Base-by-base conservation (phyloP, 2,797 vertebrate genomes). In the Syndactyla subalaris region DNA sequence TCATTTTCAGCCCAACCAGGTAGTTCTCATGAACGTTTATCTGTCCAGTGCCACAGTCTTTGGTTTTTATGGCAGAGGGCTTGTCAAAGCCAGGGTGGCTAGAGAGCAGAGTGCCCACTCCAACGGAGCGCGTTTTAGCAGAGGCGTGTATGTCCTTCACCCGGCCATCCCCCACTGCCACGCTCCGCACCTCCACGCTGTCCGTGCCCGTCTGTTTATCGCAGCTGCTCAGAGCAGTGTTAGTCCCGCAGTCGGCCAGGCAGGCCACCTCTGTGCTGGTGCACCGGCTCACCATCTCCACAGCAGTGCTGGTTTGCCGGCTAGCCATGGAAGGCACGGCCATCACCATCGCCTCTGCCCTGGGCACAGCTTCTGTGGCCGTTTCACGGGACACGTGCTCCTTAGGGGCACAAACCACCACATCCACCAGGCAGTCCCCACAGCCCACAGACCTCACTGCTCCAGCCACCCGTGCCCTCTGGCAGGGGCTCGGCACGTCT, bases 81-180 rank as follows among this genome's bases (percentile, higher is more conserved):
- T 94, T 98, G 66, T 98, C 98, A 71, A 97, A 95, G 54, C 96
- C 73, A 6, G 97, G 85, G 23, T 95, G 97, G 70, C 95, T 93
- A 1, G 98, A 98, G 7, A 98, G 97, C 89, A 98, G 73, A 1
- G 99, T 99, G 57, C 99, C 99, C 17, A 99, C 98, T 36, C 98
- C 99, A 30, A 99, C 67, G 0, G 99, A 99, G 30, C 99, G 98
- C 0, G 34, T 98, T 96, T 99, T 99, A 27, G 98, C 81, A 4
- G 98, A 95, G 0, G 96, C 14, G 1, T 96, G 98, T 39, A 97
- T 8, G 14, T 99, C 99, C 97, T 98, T 99, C 72, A 99, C 98
- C 2, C 99, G 98, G 32, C 99, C 99, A 23, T 99, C 99, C 36
- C 99, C 99, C 0, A 98, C 97, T 1, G 98, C 99, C 26, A 99